Evolutionary conservation across 2,113 vertebrate species (phyloP).

Genomic region (Okapia johnstoni): DNA sequence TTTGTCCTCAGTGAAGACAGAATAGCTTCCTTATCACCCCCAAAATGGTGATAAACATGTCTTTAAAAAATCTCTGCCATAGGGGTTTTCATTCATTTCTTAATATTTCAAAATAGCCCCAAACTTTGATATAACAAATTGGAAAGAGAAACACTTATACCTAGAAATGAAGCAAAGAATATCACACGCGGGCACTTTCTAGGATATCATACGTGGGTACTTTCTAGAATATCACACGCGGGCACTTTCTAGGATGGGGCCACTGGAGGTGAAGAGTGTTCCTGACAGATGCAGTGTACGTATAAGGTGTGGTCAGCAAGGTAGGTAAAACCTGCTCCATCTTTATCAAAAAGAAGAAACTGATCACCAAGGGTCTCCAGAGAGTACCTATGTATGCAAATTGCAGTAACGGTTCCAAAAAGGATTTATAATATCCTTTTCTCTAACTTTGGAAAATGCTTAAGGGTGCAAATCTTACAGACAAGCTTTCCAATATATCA

Average conservation of each 20-base stretch:
- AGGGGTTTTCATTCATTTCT: background rate
- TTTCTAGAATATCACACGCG: background rate
- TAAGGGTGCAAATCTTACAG: background rate
- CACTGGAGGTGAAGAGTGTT: background rate
- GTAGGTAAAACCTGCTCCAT: background rate
- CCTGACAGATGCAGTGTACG: background rate
- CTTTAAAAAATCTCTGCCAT: background rate
- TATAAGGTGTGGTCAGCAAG: background rate
- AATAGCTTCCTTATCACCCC: background rate
- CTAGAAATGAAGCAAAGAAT: background rate
- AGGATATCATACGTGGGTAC: background rate
- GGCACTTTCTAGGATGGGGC: background rate
- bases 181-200: background rate
- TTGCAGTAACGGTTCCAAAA: background rate
- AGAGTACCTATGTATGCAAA: background rate
- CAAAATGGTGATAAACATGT: background rate
- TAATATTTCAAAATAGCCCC: background rate
- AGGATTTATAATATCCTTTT: background rate
- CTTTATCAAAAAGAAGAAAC: background rate
- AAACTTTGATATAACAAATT: background rate
- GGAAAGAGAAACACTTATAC: background rate
- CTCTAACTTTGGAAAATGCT: background rate
- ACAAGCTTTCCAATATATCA: background rate
- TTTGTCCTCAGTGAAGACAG: background rate
- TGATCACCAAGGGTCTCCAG: background rate